A percentile compares a stretch with the other conserved stretches of the same genome.
Evolutionary conservation across 2,888 invertebrate genomes (phyloP).

Genomic region (Amphipoea lucens): DNA sequence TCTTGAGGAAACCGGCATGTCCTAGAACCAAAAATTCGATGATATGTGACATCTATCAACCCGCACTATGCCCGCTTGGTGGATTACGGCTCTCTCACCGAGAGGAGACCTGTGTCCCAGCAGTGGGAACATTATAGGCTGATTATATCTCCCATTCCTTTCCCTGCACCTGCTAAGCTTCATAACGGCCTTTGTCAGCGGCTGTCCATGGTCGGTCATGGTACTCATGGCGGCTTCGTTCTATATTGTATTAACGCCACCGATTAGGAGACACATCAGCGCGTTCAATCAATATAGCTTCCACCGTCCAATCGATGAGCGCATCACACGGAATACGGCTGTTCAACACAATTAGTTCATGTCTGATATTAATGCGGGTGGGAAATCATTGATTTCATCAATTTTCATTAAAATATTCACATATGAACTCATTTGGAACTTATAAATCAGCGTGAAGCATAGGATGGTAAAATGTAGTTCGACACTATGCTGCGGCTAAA

Average conservation of each 20-base stretch:
- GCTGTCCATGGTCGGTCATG: not conserved
- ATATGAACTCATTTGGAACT: slow-evolving; percentile 7
- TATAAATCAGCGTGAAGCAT: not conserved
- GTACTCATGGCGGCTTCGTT: not conserved
- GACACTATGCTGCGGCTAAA: not conserved
- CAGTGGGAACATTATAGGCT: too few relatives aligned
- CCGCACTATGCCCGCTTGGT: too few relatives aligned
- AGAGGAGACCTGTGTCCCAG: too few relatives aligned
- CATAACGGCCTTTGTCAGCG: not conserved
- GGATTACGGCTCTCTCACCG: too few relatives aligned
- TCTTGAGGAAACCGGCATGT: too few relatives aligned
- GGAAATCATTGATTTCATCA: not conserved
- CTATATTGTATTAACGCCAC: slow-evolving; percentile 11
- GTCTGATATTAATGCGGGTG: slow-evolving; percentile 3
- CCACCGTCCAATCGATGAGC: not conserved
- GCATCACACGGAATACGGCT: not conserved
- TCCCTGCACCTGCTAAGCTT: not conserved
- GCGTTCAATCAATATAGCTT: slow-evolving; percentile 4
- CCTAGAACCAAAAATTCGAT: too few relatives aligned
- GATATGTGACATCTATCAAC: too few relatives aligned
- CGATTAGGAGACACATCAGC: slow-evolving; percentile 3
- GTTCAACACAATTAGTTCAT: not conserved
- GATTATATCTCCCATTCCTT: not conserved
- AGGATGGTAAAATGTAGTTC: not conserved
- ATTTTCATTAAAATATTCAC: slow-evolving; percentile 5